These are phyloP conservation scores for Heterocephalus glaber DNA, from an alignment of 2,113 vertebrate species.

Conservation along the genomic window DNA sequence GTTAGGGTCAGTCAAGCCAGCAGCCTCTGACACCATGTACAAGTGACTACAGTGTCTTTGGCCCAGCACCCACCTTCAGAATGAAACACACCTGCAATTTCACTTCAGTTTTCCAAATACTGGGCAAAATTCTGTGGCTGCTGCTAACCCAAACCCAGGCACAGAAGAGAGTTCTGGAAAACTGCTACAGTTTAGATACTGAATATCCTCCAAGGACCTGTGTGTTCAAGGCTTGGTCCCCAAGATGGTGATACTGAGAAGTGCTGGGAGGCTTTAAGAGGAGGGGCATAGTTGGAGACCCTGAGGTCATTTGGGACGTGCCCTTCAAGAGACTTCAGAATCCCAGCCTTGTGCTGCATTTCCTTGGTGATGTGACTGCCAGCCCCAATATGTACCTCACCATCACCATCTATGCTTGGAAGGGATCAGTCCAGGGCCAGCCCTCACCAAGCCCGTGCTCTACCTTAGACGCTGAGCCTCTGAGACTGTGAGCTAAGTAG, in stretches of 20 bases:
- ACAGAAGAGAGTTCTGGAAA: neutral
- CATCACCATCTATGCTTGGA: neutral
- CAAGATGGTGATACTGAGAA: neutral
- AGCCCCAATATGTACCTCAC: accelerated
- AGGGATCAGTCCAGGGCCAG: neutral
- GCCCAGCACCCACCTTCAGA: neutral
- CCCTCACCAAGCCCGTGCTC: neutral
- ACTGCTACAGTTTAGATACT: neutral
- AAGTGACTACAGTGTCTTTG: neutral
- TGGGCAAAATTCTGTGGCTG: neutral
- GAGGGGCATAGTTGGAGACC: neutral
- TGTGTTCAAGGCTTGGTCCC: neutral
- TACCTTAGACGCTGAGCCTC: neutral
- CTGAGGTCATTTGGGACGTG: neutral
- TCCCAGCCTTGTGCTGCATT: neutral
- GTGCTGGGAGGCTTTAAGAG: neutral
- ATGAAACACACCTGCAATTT: neutral
- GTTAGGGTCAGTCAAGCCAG: neutral
- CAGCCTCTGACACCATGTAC: neutral
- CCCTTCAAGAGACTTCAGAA: neutral
- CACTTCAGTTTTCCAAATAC: neutral
- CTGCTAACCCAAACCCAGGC: neutral
- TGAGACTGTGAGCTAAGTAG: neutral
- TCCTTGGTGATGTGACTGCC: neutral
- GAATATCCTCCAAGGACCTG: no score